Conservation (phyloP, 2,888 invertebrate species). For the Temnothorax ravouxi region DNA sequence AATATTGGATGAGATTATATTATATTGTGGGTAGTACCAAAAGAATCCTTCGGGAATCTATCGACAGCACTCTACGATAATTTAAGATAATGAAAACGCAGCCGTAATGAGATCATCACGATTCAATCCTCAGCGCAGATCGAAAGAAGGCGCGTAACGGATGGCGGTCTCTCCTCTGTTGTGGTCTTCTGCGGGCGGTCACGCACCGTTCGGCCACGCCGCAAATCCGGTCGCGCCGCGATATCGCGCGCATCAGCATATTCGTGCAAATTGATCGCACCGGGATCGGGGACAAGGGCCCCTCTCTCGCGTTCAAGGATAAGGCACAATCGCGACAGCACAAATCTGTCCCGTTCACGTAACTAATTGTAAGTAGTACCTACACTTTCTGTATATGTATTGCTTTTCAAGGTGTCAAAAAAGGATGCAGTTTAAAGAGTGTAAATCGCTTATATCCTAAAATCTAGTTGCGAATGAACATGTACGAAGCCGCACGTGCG, state of each 20-base stretch:
- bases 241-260: constrained; percentile 64
- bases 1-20: constrained; percentile 10
- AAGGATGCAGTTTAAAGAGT: not conserved
- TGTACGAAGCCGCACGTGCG: constrained; percentile 69
- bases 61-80: constrained; percentile 20
- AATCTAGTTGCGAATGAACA: constrained; percentile 30
- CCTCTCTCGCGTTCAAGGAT: constrained; percentile 54
- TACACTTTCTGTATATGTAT: not conserved
- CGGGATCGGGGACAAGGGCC: constrained; percentile 65
- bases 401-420: not conserved
- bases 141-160: constrained; percentile 72
- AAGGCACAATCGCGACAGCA: constrained; percentile 19
- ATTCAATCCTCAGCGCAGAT: constrained; percentile 64
- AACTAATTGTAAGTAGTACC: not conserved
- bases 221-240: constrained; percentile 71
- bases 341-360: not conserved
- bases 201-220: constrained; percentile 82
- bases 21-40: not conserved
- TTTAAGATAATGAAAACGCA: constrained; percentile 36
- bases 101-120: constrained; percentile 72
- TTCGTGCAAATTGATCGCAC: constrained; percentile 79
- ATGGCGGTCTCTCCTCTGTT: constrained; percentile 81
- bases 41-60: not conserved
- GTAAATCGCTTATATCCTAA: not conserved
- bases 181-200: constrained; percentile 80